These are phyloP conservation scores for Indicator indicator DNA, from an alignment of 2,113 vertebrate genomes.

Conservation along the genomic window DNA sequence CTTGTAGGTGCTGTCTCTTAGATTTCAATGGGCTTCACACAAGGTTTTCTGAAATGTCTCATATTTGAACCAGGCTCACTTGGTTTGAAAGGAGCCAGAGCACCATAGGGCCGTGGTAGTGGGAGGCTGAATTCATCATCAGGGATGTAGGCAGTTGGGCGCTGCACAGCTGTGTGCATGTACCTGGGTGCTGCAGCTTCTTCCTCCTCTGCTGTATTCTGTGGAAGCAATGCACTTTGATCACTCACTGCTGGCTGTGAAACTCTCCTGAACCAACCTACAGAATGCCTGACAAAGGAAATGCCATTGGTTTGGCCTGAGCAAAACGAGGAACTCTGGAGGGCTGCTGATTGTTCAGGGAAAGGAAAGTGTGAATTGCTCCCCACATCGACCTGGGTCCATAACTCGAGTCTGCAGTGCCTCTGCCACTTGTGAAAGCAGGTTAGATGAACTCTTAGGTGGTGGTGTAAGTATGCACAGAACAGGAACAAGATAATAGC, in stretches of 20 bases:
- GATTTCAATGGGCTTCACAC: slow-evolving; percentile 77
- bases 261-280: background rate
- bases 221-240: background rate
- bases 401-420: too few relatives aligned
- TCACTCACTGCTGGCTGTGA: background rate
- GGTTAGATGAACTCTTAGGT: too few relatives aligned
- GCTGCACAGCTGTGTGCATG: slow-evolving; percentile 75
- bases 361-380: background rate
- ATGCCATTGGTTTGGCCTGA: background rate
- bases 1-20: slow-evolving; percentile 20
- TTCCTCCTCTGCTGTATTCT: slow-evolving; percentile 77
- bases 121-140: slow-evolving; percentile 66
- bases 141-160: slow-evolving; percentile 84
- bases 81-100: slow-evolving; percentile 85
- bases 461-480: too few relatives aligned
- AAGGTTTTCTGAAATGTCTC: slow-evolving; percentile 85
- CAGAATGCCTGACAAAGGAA: background rate
- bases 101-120: slow-evolving; percentile 83
- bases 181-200: slow-evolving; percentile 68
- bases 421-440: too few relatives aligned
- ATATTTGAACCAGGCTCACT: slow-evolving; percentile 76
- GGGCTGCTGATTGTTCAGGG: background rate
- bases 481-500: too few relatives aligned
- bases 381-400: background rate
- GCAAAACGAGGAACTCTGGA: background rate